phyloP scores from a whole-genome alignment of 2,113 vertebrate genomes.

The Leptodactylus fuscus region DNA sequence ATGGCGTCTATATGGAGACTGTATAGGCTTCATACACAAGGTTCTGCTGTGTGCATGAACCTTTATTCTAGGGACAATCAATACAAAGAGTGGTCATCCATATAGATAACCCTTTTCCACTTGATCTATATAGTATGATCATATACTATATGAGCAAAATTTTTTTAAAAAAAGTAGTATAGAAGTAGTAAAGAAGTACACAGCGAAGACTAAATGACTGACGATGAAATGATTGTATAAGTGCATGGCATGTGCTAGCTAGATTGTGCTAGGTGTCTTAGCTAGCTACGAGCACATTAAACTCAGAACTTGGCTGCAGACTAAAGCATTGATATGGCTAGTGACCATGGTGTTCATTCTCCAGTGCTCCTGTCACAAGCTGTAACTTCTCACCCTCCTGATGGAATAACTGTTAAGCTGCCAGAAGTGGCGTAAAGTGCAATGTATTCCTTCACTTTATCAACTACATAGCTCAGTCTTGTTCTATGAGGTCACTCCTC shows the following conservation, averaged over 20 bases:
- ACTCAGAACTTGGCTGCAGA: constrained; percentile 26
- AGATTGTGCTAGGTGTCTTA: constrained; percentile 9
- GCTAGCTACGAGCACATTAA: neutral
- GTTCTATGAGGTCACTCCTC: neutral
- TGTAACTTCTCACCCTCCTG: constrained; percentile 24
- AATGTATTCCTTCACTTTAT: neutral
- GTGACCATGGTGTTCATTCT: neutral
- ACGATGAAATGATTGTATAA: neutral
- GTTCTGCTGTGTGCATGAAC: neutral
- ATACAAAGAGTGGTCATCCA: neutral
- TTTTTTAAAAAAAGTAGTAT: no score
- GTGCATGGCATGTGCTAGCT: neutral
- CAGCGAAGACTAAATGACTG: no score
- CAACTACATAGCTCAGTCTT: neutral
- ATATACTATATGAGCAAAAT: neutral
- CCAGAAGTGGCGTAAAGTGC: neutral
- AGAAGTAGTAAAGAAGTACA: no score
- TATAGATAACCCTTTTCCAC: no score
- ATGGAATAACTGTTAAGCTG: constrained; percentile 12
- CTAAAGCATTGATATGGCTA: neutral
- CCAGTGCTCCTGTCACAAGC: constrained; percentile 18
- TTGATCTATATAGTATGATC: neutral
- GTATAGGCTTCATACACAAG: no score
- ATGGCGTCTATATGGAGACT: no score
- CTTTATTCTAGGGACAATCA: neutral